phyloP scores from a whole-genome alignment of 37 sponge, comb jelly and placozoan species.

The Halichondria panicea region DNA sequence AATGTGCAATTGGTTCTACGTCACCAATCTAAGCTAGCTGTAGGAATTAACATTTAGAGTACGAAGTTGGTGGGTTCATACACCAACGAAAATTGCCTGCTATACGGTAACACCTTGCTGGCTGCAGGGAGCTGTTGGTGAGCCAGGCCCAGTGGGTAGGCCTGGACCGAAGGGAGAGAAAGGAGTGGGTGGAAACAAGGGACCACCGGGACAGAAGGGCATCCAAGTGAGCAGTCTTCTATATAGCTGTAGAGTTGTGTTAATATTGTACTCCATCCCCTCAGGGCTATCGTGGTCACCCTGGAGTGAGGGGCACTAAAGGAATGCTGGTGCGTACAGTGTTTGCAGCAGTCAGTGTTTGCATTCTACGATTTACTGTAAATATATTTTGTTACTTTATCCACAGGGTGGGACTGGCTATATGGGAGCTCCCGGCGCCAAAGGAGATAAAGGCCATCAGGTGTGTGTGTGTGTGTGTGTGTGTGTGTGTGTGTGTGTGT shows the following conservation, averaged over 20 bases:
- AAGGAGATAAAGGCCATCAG: too few relatives aligned
- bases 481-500: not conserved
- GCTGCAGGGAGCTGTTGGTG: conserved; percentile 35
- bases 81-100: not conserved
- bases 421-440: too few relatives aligned
- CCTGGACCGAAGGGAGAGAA: conserved; percentile 12
- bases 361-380: too few relatives aligned
- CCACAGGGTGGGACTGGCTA: too few relatives aligned
- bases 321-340: conserved; percentile 39
- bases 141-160: conserved; percentile 22
- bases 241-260: not conserved
- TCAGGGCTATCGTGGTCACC: conserved; percentile 46
- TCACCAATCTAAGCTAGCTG: too few relatives aligned
- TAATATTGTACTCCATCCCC: not conserved
- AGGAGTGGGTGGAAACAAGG: conserved; percentile 2
- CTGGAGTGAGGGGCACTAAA: conserved; percentile 34
- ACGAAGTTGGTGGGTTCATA: too few relatives aligned
- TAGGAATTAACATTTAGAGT: too few relatives aligned
- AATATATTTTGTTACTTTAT: too few relatives aligned
- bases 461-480: not conserved
- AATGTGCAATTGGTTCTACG: too few relatives aligned
- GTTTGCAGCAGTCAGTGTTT: too few relatives aligned
- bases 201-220: conserved; percentile 19
- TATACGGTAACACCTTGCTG: not conserved
- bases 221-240: not conserved